phyloP scores from a whole-genome alignment of 2,113 vertebrate species.

The Jacana jacana region DNA sequence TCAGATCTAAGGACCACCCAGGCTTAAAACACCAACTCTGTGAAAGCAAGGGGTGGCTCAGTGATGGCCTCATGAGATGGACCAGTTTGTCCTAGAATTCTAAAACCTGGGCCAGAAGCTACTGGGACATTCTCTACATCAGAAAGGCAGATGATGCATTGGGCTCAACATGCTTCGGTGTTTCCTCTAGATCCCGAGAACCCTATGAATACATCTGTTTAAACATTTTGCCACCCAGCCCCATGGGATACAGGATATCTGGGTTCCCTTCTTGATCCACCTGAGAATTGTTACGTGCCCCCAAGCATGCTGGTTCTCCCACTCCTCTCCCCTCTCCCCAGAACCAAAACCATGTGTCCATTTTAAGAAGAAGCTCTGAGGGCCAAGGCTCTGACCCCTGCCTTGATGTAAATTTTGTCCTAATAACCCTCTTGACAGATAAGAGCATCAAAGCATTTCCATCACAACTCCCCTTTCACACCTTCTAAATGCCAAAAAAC shows the following conservation, averaged over 20 bases:
- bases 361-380: neutral
- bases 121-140: neutral
- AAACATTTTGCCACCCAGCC: neutral
- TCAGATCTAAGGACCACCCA: too few species aligned
- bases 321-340: neutral
- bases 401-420: neutral
- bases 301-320: neutral
- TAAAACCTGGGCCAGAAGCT: neutral
- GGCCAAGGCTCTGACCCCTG: neutral
- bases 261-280: neutral
- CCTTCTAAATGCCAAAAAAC: neutral
- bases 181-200: neutral
- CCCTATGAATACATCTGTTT: neutral
- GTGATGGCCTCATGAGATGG: neutral
- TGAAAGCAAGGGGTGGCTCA: neutral
- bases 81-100: neutral
- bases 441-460: neutral
- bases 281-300: neutral
- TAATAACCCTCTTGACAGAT: neutral
- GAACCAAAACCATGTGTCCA: neutral
- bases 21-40: neutral
- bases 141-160: neutral
- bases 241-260: neutral
- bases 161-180: neutral
- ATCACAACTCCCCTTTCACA: neutral